Conservation (phyloP, 2,113 vertebrate species). For the Phrynosoma platyrhinos region DNA sequence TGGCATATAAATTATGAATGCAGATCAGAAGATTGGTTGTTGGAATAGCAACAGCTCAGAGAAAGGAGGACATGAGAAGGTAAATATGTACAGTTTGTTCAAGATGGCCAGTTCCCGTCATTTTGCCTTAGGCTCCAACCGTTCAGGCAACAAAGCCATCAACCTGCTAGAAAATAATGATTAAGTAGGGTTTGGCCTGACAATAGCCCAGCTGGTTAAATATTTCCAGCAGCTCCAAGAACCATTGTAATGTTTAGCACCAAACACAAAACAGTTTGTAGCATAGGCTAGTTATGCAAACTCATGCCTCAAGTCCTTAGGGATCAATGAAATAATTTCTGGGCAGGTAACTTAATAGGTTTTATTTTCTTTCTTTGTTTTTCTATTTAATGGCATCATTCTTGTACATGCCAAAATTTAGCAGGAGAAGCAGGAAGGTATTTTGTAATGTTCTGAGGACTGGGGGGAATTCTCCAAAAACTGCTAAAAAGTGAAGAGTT, state of each 20-base stretch:
- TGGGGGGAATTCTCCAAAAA: too few species aligned
- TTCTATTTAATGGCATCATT: not conserved
- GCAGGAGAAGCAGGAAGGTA: not conserved
- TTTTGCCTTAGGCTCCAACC: not conserved
- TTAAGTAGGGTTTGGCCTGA: not conserved
- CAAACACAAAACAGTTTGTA: not conserved
- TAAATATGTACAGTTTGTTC: not conserved
- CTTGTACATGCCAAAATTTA: not conserved
- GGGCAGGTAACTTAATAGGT: not conserved
- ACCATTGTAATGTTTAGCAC: not conserved
- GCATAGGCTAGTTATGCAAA: not conserved
- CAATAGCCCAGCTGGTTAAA: constrained; percentile 20
- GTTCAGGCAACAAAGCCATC: not conserved
- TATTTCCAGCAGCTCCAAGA: constrained; percentile 2
- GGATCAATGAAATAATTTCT: not conserved
- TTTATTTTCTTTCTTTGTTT: not conserved
- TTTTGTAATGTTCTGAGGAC: too few species aligned
- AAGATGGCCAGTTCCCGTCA: not conserved
- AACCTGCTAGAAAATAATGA: constrained; percentile 17
- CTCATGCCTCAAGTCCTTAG: not conserved
- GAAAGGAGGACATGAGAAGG: not conserved
- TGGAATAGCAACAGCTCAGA: not conserved
- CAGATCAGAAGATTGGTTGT: too few species aligned
- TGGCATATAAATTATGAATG: not conserved
- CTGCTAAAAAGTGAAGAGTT: too few species aligned